Evolutionary conservation across 2,888 invertebrate genomes (phyloP), one percentile per base, ranked within the genome.

Genomic region (Sylvicola cinctus): DNA sequence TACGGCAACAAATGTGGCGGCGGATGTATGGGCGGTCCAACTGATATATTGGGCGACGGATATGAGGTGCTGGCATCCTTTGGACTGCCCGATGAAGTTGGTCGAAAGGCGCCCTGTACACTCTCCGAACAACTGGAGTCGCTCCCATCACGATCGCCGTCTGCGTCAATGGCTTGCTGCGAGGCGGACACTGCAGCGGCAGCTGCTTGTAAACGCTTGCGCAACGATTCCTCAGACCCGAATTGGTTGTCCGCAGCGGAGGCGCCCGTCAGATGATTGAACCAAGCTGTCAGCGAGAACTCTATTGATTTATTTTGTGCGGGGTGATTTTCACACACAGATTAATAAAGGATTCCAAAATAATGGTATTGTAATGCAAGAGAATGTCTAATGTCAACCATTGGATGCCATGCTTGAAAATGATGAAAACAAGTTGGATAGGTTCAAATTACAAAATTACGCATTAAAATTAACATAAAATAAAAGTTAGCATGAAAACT

Each of bases 21-120:
- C 31, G 88, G 87, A 50, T 90, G 90, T 31, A 88, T 78, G 31
- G 88, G 88, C 28, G 90, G 90, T 33, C 90, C 91, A 28, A 91
- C 79, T 23, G 87, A 87, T 41, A 90, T 88, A 61, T 91, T 91
- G 14, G 90, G 90, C 41, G 84, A 76, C 1, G 85, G 85, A 43
- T 80, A 80, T 42, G 69, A 70, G n/a, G 70, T 68, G 36, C 45
- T 47, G 13, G 52, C 65, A 61, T 43, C 69, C 56, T 58, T 67
- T 44, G 51, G 69, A 48, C 65, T 63, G 40, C 55, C 57, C 8
- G 20, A 20, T 4, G 65, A 61, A 37, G 59, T 58, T 40, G 58
- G 58, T 3, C 58, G 52, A 45, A 58, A 58, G 37, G 58, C 58
- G 37, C 59, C 58, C 28, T n/a, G n/a, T 50, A 63, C 44, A 60